phyloP scores from a whole-genome alignment of 2,888 invertebrate genomes.

The Furcula furcula region DNA sequence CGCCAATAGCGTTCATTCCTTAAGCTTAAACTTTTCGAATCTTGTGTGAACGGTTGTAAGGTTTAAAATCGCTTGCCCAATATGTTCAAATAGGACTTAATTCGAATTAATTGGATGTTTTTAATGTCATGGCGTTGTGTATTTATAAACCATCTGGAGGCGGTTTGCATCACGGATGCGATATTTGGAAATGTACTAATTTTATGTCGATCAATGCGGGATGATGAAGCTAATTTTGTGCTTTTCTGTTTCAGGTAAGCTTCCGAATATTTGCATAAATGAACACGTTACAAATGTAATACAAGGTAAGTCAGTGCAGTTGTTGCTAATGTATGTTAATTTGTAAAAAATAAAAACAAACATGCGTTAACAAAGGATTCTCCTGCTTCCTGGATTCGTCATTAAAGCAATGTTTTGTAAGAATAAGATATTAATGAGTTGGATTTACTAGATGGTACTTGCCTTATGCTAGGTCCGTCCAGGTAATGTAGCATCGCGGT shows the following conservation, averaged over 20 bases:
- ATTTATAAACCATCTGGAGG: conserved; percentile 63
- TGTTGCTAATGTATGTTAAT: not conserved
- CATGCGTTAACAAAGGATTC: not conserved
- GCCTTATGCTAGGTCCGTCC: too few relatives aligned
- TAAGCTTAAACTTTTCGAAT: conserved; percentile 17
- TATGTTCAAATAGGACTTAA: conserved; percentile 44
- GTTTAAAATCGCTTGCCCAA: conserved; percentile 31
- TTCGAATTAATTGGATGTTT: conserved; percentile 55
- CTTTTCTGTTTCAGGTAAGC: conserved; percentile 47
- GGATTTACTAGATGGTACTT: too few relatives aligned
- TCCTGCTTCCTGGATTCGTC: not conserved
- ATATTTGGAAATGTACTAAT: conserved; percentile 28
- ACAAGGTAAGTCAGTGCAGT: not conserved
- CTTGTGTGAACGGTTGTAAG: conserved; percentile 23
- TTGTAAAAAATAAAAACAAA: not conserved
- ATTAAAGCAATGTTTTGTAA: not conserved
- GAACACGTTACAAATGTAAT: not conserved
- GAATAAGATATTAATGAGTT: too few relatives aligned
- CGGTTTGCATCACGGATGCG: conserved; percentile 39
- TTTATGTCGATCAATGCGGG: conserved; percentile 5
- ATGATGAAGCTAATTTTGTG: conserved; percentile 10
- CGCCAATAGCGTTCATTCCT: conserved; percentile 13
- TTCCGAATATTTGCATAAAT: conserved; percentile 1
- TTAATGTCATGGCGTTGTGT: conserved; percentile 59
- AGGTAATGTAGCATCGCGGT: too few relatives aligned